A percentile compares a stretch with the other conserved stretches of the same genome.
Evolutionary conservation across 1,140 invertebrate genomes (phyloP).

Genomic region (Platorchestia sp.): DNA sequence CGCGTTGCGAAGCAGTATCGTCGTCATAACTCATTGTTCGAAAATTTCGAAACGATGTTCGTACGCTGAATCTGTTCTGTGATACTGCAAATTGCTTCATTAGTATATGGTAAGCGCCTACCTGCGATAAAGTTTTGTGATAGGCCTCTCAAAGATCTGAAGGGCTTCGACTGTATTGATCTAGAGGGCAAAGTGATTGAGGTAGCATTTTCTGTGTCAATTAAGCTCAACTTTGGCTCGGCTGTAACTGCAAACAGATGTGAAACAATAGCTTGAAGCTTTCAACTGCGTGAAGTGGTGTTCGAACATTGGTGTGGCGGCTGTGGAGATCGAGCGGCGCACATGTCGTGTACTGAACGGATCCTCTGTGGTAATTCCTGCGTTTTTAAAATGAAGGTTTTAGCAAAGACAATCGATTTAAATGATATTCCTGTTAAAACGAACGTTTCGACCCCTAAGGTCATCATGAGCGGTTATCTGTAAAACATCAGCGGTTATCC

Average conservation of each 20-base stretch:
- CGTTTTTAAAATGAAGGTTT: too few relatives aligned
- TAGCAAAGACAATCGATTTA: too few relatives aligned
- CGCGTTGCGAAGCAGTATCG: not conserved
- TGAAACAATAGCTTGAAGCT: not conserved
- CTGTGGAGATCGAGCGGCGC: too few relatives aligned
- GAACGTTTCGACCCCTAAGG: too few relatives aligned
- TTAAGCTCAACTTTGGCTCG: not conserved
- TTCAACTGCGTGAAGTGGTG: not conserved
- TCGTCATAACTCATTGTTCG: not conserved
- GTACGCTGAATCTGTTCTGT: not conserved
- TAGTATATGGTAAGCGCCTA: not conserved
- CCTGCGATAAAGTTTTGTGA: not conserved
- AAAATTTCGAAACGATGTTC: not conserved
- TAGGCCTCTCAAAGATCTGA: not conserved
- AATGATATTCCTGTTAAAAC: too few relatives aligned
- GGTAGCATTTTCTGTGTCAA: not conserved
- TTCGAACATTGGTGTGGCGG: not conserved
- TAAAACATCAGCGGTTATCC: not conserved
- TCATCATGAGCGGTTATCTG: too few relatives aligned
- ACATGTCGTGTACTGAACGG: too few relatives aligned
- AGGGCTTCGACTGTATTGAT: not conserved
- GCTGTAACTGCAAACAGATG: not conserved
- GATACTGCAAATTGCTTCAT: not conserved
- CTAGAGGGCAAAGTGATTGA: not conserved
- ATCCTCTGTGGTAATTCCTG: too few relatives aligned